These are phyloP conservation scores for Triplophysa rosa DNA, from an alignment of 2,113 vertebrate species.

Conservation along the genomic window DNA sequence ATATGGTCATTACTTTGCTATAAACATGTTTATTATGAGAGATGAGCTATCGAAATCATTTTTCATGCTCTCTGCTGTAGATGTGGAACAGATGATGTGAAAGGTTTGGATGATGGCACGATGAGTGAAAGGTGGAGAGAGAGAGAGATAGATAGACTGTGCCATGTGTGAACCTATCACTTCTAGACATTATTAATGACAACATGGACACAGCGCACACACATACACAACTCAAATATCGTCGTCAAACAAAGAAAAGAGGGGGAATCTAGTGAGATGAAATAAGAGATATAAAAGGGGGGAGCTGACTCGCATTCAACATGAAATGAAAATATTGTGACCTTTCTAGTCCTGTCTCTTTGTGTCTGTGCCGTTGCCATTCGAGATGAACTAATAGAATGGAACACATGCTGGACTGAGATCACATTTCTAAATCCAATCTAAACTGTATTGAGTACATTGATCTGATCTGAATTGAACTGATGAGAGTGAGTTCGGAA, in stretches of 20 bases:
- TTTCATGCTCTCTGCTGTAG: constrained; percentile 20
- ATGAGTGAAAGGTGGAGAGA: constrained; percentile 34
- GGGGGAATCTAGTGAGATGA: not conserved
- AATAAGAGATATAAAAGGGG: not conserved
- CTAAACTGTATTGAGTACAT: not conserved
- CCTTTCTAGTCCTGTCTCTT: constrained; percentile 16
- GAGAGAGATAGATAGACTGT: constrained; percentile 41
- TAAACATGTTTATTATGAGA: constrained; percentile 44
- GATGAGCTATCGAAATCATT: constrained; percentile 46
- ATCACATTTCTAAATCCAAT: not conserved
- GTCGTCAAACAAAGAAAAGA: constrained; percentile 8
- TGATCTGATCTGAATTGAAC: not conserved
- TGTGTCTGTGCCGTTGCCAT: not conserved
- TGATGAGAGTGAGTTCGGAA: not conserved
- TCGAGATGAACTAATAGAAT: constrained; percentile 7
- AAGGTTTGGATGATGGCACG: constrained; percentile 36
- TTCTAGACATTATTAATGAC: constrained; percentile 44
- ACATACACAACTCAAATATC: constrained; percentile 22
- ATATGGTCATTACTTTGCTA: constrained; percentile 31
- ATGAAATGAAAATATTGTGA: not conserved
- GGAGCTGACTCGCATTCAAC: constrained; percentile 6
- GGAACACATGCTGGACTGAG: not conserved
- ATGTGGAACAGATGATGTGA: constrained; percentile 44
- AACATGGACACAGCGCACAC: constrained; percentile 6
- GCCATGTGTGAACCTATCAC: constrained; percentile 48